Evolutionary conservation across 2,113 vertebrate genomes (phyloP).

Genomic region (Phasianus colchicus): DNA sequence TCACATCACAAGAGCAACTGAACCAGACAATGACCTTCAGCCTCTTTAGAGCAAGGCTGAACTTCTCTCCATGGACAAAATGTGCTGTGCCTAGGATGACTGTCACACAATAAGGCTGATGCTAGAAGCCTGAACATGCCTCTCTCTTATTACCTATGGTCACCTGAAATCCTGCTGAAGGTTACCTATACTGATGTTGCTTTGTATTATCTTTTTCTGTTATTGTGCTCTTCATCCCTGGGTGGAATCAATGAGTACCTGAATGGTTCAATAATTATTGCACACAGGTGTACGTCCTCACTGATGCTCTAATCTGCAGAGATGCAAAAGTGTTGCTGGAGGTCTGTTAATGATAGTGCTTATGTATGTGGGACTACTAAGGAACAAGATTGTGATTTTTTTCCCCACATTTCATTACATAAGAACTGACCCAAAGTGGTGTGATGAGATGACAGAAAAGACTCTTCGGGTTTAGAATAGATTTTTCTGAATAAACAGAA

Average conservation of each 20-base stretch:
- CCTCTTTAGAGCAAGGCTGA: not conserved
- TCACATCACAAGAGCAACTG: too few species aligned
- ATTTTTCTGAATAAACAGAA: not conserved
- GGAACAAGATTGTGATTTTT: not conserved
- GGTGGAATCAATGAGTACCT: not conserved
- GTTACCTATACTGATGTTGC: not conserved
- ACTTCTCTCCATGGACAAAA: not conserved
- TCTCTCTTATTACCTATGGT: not conserved
- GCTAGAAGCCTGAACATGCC: not conserved
- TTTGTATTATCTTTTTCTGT: not conserved
- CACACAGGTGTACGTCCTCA: not conserved
- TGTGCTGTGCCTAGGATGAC: rapidly evolving
- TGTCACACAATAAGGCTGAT: not conserved
- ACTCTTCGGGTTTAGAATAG: not conserved
- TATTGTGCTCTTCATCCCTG: not conserved
- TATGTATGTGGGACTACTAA: not conserved
- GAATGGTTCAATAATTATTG: not conserved
- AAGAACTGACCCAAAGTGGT: not conserved
- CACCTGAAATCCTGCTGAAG: not conserved
- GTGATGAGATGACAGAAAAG: not conserved
- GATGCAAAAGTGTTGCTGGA: not conserved
- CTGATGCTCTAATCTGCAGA: not conserved
- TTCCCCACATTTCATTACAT: not conserved
- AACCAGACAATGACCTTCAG: too few species aligned
- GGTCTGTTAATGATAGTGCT: not conserved